Base-by-base conservation (phyloP, 2,888 invertebrate genomes). In the Agonopterix arenella region DNA sequence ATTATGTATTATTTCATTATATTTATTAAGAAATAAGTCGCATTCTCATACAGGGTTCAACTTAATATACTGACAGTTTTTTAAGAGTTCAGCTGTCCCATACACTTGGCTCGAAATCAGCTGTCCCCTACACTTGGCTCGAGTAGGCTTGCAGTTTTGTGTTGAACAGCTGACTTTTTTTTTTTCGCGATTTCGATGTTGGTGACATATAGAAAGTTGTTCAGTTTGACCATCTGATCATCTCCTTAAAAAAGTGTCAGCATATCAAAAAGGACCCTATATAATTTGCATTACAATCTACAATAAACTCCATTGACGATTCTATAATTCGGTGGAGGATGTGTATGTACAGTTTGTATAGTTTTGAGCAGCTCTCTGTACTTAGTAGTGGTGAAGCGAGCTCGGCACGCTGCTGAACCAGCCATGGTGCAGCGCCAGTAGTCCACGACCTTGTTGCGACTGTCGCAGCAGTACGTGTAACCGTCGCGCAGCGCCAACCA, bases 371-470 rank as follows among this genome's bases (percentile, higher is more conserved):
- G 8, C 11, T 11, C 43, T 11, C 43, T n/a, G 8, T 51, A 8
- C 8, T 51, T 48, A 4, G 80, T 80, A 16, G 82, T 83, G 16
- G 78, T 80, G 4, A 89, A 80, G 4, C 84, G 76, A 1, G 86
- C 85, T 52, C 77, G 83, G 59, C 89, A 89, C 5, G 18, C 50
- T 2, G 50, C 38, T 0, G 45, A 52, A 1, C 61, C 45, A 0
- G 56, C 43, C n/a, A 11, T 13, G 2, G 45, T 49, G 42, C 53
- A 54, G 2, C 38, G 8, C 40, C 40, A 40, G 40, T n/a, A n/a
- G 40, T 48, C 46, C 0, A 58, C 60, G 1, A 18, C 8, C 43
- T 43, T 43, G 8, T 8, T 11, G 11, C 9, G 18, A 16, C 3
- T n/a, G 38, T 2, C 41, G 28, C 49, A 44, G 52, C 55, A 59